Evolutionary conservation across 2,797 vertebrate genomes (phyloP).

Genomic region (Paratrypauchen microcephalus): DNA sequence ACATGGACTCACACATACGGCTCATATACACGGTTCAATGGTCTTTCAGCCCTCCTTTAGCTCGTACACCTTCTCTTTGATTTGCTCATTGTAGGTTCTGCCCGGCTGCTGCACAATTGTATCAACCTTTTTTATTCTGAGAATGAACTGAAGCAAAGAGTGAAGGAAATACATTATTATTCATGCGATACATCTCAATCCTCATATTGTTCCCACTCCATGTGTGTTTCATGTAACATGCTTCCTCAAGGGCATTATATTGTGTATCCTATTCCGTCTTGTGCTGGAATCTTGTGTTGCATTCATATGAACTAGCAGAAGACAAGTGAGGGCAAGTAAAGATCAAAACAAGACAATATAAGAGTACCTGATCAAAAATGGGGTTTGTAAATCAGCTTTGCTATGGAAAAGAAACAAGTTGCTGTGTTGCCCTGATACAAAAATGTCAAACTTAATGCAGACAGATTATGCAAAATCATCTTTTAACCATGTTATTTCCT

Average conservation of each 20-base stretch:
- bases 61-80: conserved; percentile 28
- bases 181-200: conserved; percentile 20
- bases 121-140: conserved; percentile 25
- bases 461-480: too few relatives aligned
- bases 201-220: conserved; percentile 17
- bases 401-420: too few relatives aligned
- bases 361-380: too few relatives aligned
- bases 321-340: too few relatives aligned
- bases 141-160: conserved; percentile 12
- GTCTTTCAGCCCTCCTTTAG: conserved; percentile 29
- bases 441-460: too few relatives aligned
- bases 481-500: too few relatives aligned
- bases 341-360: too few relatives aligned
- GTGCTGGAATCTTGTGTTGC: background rate
- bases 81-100: conserved; percentile 41
- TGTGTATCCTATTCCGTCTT: background rate
- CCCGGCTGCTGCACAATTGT: conserved; percentile 26
- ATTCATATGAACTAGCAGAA: background rate
- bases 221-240: conserved; percentile 6
- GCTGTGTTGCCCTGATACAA: too few relatives aligned
- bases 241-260: conserved; percentile 1
- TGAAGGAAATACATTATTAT: conserved; percentile 30
- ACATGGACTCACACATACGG: background rate
- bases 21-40: conserved; percentile 6
- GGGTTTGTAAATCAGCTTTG: too few relatives aligned